Base-by-base conservation (phyloP, 1,140 invertebrate species). In the Lycorma delicatula region DNA sequence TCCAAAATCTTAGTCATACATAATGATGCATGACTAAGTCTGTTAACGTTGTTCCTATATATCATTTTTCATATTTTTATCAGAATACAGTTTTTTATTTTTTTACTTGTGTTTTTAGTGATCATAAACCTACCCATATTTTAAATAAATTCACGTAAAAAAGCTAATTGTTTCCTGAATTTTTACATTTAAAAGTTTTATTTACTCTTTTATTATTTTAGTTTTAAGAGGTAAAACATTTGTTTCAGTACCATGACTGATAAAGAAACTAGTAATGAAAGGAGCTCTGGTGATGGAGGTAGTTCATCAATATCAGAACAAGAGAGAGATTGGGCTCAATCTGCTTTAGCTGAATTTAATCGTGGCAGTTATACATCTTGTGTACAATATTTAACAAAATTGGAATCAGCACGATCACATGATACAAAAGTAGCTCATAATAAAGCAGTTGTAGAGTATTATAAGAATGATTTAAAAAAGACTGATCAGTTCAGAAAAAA, bases 341-440 rank as follows among this genome's bases (percentile, higher is more conserved):
- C 72, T 59, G 80, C 80, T 1, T 64, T 76, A 26, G 62, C 67
- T n/a, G 80, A 82, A 56, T 85, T 82, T 70, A 71, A 77, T 48
- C 76, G 75, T 60, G 70, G 73, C 31, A 70, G 77, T 20, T 89
- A 79, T 66, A 65, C 68, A 1, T 67, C 69, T 11, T 84, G 84
- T 64, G 64, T 84, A 36, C 74, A 75, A 55, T 65, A 77, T 31
- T 72, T 90, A 36, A 75, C 74, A 27, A 79, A 83, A 66, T 67
- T 90, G 18, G 77, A 80, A 53, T 63, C 69, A 2, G 68, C 78
- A 18, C 74, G 79, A 25, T 76, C 79, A 1, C 77, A 75, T 31
- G 85, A 89, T 68, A 70, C 79, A 0, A 89, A 89, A 68, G 79
- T 89, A 13, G 70, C 78, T 0, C 84, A 87, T 61, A 91, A 91